Evolutionary conservation across 92 coral and sea anemone genomes (phyloP), one percentile per base, ranked within the genome.

Genomic region (Phenganax marumi): DNA sequence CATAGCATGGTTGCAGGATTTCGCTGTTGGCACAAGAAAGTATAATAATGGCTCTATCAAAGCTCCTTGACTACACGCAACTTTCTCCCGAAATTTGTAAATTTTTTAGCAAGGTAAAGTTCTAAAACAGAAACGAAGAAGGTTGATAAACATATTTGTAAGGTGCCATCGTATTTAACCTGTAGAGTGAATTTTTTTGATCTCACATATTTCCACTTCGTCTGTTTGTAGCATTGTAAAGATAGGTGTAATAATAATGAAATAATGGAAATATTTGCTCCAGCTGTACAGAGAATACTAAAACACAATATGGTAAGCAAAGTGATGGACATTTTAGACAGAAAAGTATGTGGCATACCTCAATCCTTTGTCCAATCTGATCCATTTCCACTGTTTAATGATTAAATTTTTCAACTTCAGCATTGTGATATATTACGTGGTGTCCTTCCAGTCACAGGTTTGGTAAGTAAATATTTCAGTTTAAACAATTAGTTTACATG

Each of bases 31-130:
- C 92, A 46, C 97, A 93, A 87, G 97, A 93, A 79, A 86, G 86
- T 46, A 70, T 93, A 25, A 93, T 93, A 25, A 87, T 91, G 85
- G 92, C 99, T 18, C 90, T 96, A 53, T 93, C 99, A 19, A 97
- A 93, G 10, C 93, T 96, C 19, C 81, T 96, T 84, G 99, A 96
- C 78, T 96, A 96, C 82, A 91, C 93, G 47, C 99, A 96, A 56
- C 99, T 97, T 8, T 96, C 99, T 6, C 99, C 99, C 8, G 99
- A 96, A 89, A 97, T 96, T 50, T 96, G 99, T 85, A 88, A 91
- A 56, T 96, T 96, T 88, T 96, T 96, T 84, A 81, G 99, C 87
- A 93, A 96, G 91, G 98, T 95, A 72, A 77, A 82, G 53, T 78
- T 18, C 58, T n/a, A n/a, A 7, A 56, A 33, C n/a, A 16, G 43